Percentiles rank a stretch among this genome's conserved stretches.
phyloP scores from a whole-genome alignment of 2,888 invertebrate genomes.

The Seira sanloemensis region DNA sequence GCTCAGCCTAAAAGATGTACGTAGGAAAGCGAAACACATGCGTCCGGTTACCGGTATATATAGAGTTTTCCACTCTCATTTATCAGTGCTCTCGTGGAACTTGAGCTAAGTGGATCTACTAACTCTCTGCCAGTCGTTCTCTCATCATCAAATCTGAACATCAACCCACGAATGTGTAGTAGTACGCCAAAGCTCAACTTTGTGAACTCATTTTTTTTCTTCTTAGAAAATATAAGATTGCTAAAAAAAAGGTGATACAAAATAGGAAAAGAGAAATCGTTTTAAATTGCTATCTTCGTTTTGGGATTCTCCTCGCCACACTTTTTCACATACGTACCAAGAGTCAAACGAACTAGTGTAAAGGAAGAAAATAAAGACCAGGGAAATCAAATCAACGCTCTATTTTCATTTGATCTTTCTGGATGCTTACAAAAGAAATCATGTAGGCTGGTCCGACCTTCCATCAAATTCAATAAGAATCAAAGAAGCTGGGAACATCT shows the following conservation, averaged over 20 bases:
- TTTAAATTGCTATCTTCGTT: slow-evolving; percentile 18
- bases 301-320: slow-evolving; percentile 13
- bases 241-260: not conserved
- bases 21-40: slow-evolving; percentile 60
- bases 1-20: not conserved
- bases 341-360: not conserved
- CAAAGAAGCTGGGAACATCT: not conserved
- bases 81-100: slow-evolving; percentile 70
- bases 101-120: slow-evolving; percentile 67
- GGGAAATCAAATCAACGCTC: slow-evolving; percentile 55
- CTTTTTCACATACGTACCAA: slow-evolving; percentile 17
- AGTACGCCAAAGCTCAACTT: not conserved
- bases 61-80: slow-evolving; percentile 67
- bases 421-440: not conserved
- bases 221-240: not conserved
- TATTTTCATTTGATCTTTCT: slow-evolving; percentile 39
- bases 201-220: not conserved
- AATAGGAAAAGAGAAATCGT: slow-evolving; percentile 8
- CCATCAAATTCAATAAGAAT: slow-evolving; percentile 37
- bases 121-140: slow-evolving; percentile 35
- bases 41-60: slow-evolving; percentile 67
- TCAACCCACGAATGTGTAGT: not conserved
- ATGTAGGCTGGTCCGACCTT: slow-evolving; percentile 17
- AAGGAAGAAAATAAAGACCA: slow-evolving; percentile 39
- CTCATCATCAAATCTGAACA: slow-evolving; percentile 56